Evolutionary conservation across 23 tunicate species (phyloP).

Genomic region (Halocynthia aurantium): DNA sequence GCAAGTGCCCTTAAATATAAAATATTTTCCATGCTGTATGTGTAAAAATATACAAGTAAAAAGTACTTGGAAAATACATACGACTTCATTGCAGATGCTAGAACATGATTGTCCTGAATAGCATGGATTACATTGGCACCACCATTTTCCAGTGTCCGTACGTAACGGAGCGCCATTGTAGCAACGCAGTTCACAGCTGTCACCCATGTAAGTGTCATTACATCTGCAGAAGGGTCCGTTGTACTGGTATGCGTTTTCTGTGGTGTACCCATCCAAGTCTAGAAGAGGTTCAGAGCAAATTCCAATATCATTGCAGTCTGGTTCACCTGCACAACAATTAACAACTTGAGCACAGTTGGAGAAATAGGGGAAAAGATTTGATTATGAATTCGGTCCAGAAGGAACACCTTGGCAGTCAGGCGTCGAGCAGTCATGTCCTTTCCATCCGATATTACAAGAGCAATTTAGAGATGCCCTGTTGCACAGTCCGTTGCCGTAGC

Average conservation of each 20-base stretch:
- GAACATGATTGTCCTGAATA: slow-evolving; percentile 10
- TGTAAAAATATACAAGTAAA: too few relatives aligned
- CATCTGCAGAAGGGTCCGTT: slow-evolving; percentile 16
- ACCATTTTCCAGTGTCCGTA: slow-evolving; percentile 18
- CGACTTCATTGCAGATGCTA: slow-evolving; percentile 15
- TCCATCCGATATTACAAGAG: slow-evolving; percentile 18
- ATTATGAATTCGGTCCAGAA: neutral
- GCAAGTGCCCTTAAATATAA: slow-evolving; percentile 12
- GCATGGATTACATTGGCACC: slow-evolving; percentile 35
- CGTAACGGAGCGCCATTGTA: slow-evolving; percentile 9
- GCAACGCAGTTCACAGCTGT: slow-evolving; percentile 22
- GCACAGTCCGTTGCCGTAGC: slow-evolving; percentile 18
- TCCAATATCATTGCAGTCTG: slow-evolving; percentile 21
- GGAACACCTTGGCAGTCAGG: slow-evolving; percentile 17
- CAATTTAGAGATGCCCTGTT: slow-evolving; percentile 5
- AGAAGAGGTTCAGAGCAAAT: slow-evolving; percentile 9
- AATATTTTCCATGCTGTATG: too few relatives aligned
- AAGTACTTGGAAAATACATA: neutral
- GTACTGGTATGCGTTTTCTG: slow-evolving; percentile 15
- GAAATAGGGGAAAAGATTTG: too few relatives aligned
- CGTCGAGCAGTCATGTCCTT: slow-evolving; percentile 19
- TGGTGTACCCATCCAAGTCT: neutral
- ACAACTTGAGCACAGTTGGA: too few relatives aligned
- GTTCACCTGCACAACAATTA: neutral
- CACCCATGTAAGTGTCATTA: slow-evolving; percentile 26